Evolutionary conservation across 2,888 invertebrate species (phyloP).

Genomic region (Dusona sp.): DNA sequence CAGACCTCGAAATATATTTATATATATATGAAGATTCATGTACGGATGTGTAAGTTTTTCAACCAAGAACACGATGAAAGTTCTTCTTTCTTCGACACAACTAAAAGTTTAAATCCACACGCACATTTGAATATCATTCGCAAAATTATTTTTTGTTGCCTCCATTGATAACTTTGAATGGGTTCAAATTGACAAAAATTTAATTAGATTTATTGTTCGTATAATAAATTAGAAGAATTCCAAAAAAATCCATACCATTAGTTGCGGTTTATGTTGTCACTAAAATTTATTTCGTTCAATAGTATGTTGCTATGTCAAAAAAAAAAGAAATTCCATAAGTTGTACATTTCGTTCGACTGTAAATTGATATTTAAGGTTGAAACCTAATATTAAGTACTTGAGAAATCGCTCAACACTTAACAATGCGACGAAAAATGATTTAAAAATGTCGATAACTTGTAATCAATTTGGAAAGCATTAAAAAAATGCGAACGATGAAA

Average conservation of each 20-base stretch:
- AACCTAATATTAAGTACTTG: background rate
- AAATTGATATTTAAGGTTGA: background rate
- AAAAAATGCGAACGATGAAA: background rate
- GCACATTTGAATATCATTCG: conserved; percentile 14
- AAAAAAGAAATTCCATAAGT: background rate
- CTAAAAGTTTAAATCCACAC: conserved; percentile 28
- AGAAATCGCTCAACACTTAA: background rate
- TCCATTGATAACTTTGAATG: background rate
- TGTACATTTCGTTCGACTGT: background rate
- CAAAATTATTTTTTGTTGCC: background rate
- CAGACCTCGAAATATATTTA: conserved; percentile 45
- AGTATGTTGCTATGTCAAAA: background rate
- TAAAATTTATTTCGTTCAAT: background rate
- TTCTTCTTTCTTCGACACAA: conserved; percentile 77
- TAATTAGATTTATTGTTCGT: background rate
- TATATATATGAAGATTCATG: conserved; percentile 40
- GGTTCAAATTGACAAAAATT: background rate
- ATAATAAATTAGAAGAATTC: background rate
- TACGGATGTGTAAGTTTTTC: conserved; percentile 49
- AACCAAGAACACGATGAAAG: conserved; percentile 76
- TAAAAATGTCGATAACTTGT: background rate
- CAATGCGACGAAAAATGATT: background rate
- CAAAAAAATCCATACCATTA: background rate
- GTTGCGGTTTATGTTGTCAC: background rate
- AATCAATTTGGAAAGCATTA: background rate